Evolutionary conservation across 2,888 invertebrate species (phyloP).

Genomic region (Eupithecia centaureata): DNA sequence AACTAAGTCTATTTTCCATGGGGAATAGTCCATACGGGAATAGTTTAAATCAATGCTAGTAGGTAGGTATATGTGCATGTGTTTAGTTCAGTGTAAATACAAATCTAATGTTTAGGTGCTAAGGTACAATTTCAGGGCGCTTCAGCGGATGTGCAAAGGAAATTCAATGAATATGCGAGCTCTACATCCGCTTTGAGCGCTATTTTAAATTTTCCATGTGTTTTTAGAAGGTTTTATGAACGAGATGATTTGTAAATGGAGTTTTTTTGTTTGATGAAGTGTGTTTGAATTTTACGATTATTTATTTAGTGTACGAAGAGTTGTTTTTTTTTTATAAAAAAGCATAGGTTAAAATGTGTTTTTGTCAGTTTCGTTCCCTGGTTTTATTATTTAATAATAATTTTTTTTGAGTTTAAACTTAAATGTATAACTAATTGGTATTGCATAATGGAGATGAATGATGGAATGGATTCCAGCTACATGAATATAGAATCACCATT

Average conservation of each 20-base stretch:
- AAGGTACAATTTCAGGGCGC: constrained; percentile 9
- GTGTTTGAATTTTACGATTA: no score
- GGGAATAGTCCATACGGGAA: neutral
- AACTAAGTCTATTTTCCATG: constrained; percentile 16
- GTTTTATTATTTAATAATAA: neutral
- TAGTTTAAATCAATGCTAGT: neutral
- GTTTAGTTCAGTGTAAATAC: constrained; percentile 11
- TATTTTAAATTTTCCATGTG: constrained; percentile 15
- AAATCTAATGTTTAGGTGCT: neutral
- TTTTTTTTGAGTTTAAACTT: neutral
- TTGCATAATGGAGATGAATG: no score
- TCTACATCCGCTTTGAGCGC: constrained; percentile 18
- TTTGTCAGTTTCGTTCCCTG: neutral
- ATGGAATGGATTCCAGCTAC: no score
- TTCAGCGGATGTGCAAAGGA: constrained; percentile 20
- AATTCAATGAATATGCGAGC: constrained; percentile 27
- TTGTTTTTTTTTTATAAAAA: no score
- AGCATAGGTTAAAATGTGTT: no score
- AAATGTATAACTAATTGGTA: no score
- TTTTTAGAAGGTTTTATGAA: neutral
- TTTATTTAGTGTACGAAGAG: no score
- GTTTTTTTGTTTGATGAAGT: neutral
- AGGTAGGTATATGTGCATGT: neutral
- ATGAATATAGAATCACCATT: no score
- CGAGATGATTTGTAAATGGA: neutral